A percentile compares a stretch with the other conserved stretches of the same genome.
phyloP scores from a whole-genome alignment of 2,113 vertebrate species.

The Synodontis membranacea region DNA sequence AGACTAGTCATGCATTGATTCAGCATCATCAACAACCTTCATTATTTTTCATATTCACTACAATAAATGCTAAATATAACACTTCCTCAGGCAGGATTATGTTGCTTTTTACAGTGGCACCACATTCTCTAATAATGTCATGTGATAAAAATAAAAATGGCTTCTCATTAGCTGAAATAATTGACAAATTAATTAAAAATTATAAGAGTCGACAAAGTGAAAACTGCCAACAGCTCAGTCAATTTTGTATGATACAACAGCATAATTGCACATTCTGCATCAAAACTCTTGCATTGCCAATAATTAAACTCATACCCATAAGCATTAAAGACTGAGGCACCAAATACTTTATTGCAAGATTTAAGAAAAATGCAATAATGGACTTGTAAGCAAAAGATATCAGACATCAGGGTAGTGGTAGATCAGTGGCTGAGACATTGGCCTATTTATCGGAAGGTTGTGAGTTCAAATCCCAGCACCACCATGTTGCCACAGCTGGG shows the following conservation, averaged over 20 bases:
- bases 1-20: constrained; percentile 68
- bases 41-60: constrained; percentile 76
- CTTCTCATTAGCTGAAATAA: constrained; percentile 66
- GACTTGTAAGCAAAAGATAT: not conserved
- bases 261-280: constrained; percentile 51
- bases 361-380: not conserved
- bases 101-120: constrained; percentile 68
- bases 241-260: constrained; percentile 39
- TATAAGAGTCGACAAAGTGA: constrained; percentile 23
- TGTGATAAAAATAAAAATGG: constrained; percentile 64
- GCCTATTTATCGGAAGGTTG: no score
- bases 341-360: not conserved
- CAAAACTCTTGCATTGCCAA: constrained; percentile 37
- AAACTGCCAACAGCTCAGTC: constrained; percentile 48
- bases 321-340: constrained; percentile 21
- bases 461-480: no score
- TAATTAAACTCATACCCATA: not conserved
- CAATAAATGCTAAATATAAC: constrained; percentile 69
- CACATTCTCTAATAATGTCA: constrained; percentile 72
- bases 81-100: constrained; percentile 76
- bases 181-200: constrained; percentile 71
- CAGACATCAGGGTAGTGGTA: no score
- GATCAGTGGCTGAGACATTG: no score
- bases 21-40: constrained; percentile 71
- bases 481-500: no score